Base-by-base conservation (phyloP, 1,140 invertebrate genomes). In the Drosophila seguyi region DNA sequence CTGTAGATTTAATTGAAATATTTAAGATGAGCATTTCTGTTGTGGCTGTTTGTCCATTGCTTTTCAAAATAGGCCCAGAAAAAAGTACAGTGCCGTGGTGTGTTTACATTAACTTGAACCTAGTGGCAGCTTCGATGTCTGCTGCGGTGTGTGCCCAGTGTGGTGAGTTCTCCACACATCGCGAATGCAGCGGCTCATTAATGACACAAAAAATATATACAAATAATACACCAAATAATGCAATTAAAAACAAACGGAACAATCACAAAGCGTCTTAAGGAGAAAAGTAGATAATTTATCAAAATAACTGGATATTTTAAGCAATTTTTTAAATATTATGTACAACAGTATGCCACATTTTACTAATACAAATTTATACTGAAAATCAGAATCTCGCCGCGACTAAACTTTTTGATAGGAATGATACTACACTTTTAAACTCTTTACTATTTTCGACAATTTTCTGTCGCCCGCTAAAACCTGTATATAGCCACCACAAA, bases 21-120 rank as follows among this genome's bases (percentile, higher is more conserved):
- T 31, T 31, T 29, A 34, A 29, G 52, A 74, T 34, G 4, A 47
- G 45, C 25, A 60, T 44, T 62, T 69, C 57, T 48, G 48, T 55
- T 59, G 22, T 53, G 31, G 14, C 8, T 66, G 59, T 53, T 65
- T 68, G 39, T 56, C 75, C 13, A 60, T 65, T 38, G 65, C 48
- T 77, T 82, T 87, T 83, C 47, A 84, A 90, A 88, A 80, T 68
- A 36, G 57, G 27, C 41, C 22, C 65, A 78, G 52, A 72, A 86
- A 86, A 88, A 88, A 88, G 85, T 88, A 88, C 85, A 88, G 85
- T 88, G 81, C 84, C 76, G 81, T 84, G 81, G 81, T 84, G 81
- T 85, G 60, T 81, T 81, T 59, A 29, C 57, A 55, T 53, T 53
- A 60, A 67, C 18, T 57, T 29, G 27, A 29, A 44, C 77, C 22